Evolutionary conservation across 2,113 vertebrate species (phyloP).

Genomic region (Colaptes auratus): DNA sequence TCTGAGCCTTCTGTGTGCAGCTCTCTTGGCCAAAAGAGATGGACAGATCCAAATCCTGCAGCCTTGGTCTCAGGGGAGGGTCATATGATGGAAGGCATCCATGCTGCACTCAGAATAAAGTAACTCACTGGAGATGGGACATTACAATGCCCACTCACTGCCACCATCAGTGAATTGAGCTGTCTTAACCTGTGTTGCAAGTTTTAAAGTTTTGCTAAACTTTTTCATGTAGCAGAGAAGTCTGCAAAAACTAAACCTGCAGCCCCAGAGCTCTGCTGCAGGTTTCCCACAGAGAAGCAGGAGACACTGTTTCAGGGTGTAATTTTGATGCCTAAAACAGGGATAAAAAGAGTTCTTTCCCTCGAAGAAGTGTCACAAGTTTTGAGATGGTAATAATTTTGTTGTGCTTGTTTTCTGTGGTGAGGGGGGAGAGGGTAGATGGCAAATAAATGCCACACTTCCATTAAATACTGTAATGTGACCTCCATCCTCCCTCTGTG

Average conservation of each 20-base stretch:
- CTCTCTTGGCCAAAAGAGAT: neutral
- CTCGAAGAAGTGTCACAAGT: neutral
- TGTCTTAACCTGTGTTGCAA: neutral
- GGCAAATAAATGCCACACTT: neutral
- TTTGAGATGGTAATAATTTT: neutral
- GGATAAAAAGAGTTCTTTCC: neutral
- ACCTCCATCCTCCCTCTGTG: neutral
- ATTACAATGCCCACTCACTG: neutral
- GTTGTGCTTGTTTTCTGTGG: neutral
- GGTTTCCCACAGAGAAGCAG: neutral
- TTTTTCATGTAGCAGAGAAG: neutral
- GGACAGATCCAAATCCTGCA: neutral
- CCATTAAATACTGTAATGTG: neutral
- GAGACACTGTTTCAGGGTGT: neutral
- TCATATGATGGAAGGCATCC: neutral
- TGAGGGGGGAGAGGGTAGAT: neutral
- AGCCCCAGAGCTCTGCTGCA: neutral
- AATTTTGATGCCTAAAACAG: neutral
- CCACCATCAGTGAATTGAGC: rapidly evolving
- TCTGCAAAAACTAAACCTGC: neutral
- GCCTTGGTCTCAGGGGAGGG: neutral
- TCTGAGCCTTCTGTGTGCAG: neutral
- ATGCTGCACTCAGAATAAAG: neutral
- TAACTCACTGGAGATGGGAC: neutral
- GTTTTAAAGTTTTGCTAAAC: neutral